A percentile compares a stretch with the other conserved stretches of the same genome.
These are phyloP conservation scores for Cyanistes caeruleus DNA, from an alignment of 2,113 vertebrate species.

Conservation along the genomic window DNA sequence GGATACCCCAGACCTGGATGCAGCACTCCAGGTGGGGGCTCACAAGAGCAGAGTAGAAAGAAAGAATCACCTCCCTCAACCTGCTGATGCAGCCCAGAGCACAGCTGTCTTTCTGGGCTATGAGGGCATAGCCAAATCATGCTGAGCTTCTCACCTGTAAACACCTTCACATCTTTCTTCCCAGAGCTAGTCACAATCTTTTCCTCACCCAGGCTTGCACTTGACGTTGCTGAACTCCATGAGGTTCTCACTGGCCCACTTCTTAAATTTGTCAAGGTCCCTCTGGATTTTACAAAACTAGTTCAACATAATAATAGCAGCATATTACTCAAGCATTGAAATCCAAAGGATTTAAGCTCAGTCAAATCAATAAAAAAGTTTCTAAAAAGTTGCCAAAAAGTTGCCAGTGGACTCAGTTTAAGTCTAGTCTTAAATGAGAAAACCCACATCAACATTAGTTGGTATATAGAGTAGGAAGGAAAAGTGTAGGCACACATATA, in stretches of 20 bases:
- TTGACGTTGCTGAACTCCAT: neutral
- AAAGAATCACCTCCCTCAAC: neutral
- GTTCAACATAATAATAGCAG: neutral
- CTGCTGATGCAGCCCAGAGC: neutral
- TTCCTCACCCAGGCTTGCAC: neutral
- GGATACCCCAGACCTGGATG: neutral
- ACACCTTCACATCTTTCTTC: neutral
- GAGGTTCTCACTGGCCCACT: neutral
- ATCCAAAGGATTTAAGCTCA: neutral
- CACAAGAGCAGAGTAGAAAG: neutral
- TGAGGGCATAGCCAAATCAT: neutral
- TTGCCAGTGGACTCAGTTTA: neutral
- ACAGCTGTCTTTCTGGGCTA: rapidly evolving
- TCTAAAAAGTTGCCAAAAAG: no score
- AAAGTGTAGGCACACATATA: neutral
- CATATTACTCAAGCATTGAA: neutral
- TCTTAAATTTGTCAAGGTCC: neutral
- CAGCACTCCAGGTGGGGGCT: neutral
- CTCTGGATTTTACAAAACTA: neutral
- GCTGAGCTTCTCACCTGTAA: rapidly evolving
- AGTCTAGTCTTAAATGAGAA: neutral
- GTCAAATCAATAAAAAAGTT: neutral
- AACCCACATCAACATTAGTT: neutral
- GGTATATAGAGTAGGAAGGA: neutral
- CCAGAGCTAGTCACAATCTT: neutral